These are phyloP conservation scores for Rhea pennata DNA, from an alignment of 2,113 vertebrate genomes.

Conservation along the genomic window DNA sequence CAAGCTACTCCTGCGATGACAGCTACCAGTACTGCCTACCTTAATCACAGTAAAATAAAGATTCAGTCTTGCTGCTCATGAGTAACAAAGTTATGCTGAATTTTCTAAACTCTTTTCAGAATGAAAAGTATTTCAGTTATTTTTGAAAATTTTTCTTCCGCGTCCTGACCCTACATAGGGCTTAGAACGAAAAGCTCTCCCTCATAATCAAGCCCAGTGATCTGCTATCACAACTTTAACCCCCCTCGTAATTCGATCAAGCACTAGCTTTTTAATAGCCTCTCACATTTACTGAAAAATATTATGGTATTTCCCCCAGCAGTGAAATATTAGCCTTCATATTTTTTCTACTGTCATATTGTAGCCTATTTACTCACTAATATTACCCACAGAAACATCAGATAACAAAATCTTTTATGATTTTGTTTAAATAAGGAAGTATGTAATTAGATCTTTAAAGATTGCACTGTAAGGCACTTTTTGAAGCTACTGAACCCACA, in stretches of 20 bases:
- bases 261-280: neutral
- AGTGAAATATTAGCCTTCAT: neutral
- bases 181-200: neutral
- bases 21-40: neutral
- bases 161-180: neutral
- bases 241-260: neutral
- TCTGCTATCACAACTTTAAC: neutral
- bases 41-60: neutral
- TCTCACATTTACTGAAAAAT: neutral
- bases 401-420: neutral
- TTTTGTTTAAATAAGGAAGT: neutral
- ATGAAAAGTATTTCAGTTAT: neutral
- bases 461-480: neutral
- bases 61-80: neutral
- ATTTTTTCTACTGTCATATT: neutral
- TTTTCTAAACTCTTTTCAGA: neutral
- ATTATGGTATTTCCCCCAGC: neutral
- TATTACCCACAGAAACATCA: neutral
- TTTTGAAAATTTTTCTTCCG: neutral
- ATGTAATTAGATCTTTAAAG: conserved; percentile 1
- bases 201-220: neutral
- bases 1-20: neutral
- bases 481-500: neutral
- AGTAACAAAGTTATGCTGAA: neutral
- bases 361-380: neutral